These are phyloP conservation scores for Podarcis muralis DNA, from an alignment of 2,113 vertebrate genomes.

Conservation along the genomic window DNA sequence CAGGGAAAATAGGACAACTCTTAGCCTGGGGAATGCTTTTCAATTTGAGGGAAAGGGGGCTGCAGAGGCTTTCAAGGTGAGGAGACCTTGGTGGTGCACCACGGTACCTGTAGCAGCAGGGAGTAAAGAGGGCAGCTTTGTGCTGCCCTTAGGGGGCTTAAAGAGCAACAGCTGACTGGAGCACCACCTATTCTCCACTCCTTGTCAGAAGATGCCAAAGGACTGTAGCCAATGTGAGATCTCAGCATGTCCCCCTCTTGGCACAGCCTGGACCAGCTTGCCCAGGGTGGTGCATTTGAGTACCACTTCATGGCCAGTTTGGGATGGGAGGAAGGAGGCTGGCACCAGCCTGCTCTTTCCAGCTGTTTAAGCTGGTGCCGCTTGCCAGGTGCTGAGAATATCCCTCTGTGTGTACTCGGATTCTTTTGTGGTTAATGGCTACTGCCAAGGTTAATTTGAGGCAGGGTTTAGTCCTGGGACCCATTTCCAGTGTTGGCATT, in stretches of 20 bases:
- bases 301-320: background rate
- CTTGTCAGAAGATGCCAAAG: background rate
- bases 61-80: background rate
- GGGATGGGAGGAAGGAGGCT: background rate
- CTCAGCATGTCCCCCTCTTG: background rate
- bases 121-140: too few relatives aligned
- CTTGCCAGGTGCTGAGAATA: background rate
- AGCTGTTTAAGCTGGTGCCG: too few relatives aligned
- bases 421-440: background rate
- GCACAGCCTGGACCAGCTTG: background rate
- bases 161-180: background rate
- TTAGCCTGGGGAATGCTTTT: background rate
- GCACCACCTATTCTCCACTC: background rate
- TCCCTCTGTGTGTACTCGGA: background rate
- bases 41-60: background rate
- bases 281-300: background rate
- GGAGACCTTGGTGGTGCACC: background rate
- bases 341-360: background rate
- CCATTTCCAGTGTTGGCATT: background rate
- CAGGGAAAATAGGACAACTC: background rate
- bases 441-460: background rate
- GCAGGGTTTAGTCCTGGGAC: background rate
- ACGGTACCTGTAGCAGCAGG: background rate
- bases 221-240: background rate
- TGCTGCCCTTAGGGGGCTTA: background rate